Conservation (phyloP, 2,797 vertebrate species). For the Gallinago stenura region DNA sequence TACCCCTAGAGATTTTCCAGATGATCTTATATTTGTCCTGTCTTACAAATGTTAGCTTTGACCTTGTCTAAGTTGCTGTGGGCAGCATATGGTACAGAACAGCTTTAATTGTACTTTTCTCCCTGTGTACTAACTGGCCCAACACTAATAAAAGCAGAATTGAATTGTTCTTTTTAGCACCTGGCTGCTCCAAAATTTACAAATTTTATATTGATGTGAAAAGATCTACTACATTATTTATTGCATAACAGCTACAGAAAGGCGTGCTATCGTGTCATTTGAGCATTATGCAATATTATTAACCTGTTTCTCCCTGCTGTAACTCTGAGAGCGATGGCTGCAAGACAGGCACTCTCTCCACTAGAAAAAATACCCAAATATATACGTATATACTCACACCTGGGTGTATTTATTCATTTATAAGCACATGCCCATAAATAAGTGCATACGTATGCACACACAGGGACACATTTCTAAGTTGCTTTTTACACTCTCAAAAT, state of each 20-base stretch:
- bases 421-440: accelerated
- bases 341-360: background rate
- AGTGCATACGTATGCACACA: accelerated
- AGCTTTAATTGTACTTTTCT: conserved; percentile 87
- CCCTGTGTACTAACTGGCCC: conserved; percentile 80
- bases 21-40: conserved; percentile 84
- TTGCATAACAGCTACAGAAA: background rate
- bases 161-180: conserved; percentile 49
- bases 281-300: background rate
- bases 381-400: background rate
- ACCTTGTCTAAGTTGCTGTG: conserved; percentile 80
- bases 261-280: background rate
- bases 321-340: background rate
- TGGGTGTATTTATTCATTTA: background rate
- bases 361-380: background rate
- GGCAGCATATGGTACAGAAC: conserved; percentile 87
- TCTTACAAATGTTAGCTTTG: conserved; percentile 78
- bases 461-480: accelerated
- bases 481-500: background rate
- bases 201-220: background rate
- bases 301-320: background rate
- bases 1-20: conserved; percentile 78
- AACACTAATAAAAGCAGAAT: conserved; percentile 85
- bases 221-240: background rate
- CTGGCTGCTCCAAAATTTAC: conserved; percentile 23